These are phyloP conservation scores for Callinectes sapidus DNA, from an alignment of 2,888 invertebrate species.

Conservation along the genomic window DNA sequence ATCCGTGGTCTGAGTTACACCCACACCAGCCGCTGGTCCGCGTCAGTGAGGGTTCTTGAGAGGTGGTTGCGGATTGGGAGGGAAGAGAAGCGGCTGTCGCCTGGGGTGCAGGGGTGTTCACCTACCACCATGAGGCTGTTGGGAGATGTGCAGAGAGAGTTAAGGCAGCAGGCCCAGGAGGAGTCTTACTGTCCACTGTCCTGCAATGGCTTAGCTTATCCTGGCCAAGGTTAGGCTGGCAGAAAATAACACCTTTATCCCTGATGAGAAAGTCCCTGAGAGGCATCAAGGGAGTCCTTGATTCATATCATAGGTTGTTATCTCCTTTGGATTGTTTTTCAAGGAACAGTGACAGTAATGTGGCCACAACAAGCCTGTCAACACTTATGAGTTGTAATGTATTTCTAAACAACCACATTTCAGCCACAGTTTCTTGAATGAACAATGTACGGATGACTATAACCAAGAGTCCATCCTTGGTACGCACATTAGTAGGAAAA, in stretches of 20 bases:
- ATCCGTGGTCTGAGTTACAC: conserved; percentile 35
- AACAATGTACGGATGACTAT: neutral
- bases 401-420: neutral
- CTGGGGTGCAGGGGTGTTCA: conserved; percentile 46
- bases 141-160: conserved; percentile 52
- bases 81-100: conserved; percentile 54
- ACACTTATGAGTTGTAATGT: neutral
- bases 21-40: conserved; percentile 63
- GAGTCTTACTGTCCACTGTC: neutral
- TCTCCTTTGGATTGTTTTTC: neutral
- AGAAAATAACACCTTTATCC: neutral
- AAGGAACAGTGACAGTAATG: neutral
- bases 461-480: neutral
- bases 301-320: neutral
- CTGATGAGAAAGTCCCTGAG: neutral
- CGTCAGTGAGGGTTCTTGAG: conserved; percentile 53
- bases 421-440: neutral
- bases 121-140: conserved; percentile 65
- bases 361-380: neutral
- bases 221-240: neutral
- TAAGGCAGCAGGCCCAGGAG: neutral
- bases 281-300: neutral
- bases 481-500: neutral
- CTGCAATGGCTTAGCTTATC: neutral
- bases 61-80: conserved; percentile 51